Conservation (phyloP, 2,888 invertebrate genomes). For the Athripsodes cinereus region DNA sequence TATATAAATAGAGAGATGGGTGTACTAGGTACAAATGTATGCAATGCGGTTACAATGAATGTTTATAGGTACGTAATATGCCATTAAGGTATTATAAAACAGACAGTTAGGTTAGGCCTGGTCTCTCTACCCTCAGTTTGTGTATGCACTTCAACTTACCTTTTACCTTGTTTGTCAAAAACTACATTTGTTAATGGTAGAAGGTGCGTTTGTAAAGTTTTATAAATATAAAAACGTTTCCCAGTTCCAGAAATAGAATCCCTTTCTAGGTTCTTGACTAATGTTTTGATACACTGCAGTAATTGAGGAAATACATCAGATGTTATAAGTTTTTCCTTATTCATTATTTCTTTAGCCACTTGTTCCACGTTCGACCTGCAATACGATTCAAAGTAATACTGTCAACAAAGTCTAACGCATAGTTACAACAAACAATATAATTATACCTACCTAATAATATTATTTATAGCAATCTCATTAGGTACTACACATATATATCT, state of each 20-base stretch:
- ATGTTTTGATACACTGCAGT: slow-evolving; percentile 53
- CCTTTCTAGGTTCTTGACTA: slow-evolving; percentile 59
- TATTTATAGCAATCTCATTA: too few relatives aligned
- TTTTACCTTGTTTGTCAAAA: slow-evolving; percentile 61
- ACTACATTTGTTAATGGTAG: slow-evolving; percentile 67
- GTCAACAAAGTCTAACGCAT: too few relatives aligned
- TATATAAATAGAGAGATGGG: too few relatives aligned
- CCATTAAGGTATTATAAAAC: too few relatives aligned
- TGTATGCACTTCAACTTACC: slow-evolving; percentile 35
- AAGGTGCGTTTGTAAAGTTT: slow-evolving; percentile 60
- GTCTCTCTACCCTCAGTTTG: too few relatives aligned
- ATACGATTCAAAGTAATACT: too few relatives aligned
- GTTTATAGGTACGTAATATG: background rate
- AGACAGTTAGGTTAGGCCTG: too few relatives aligned
- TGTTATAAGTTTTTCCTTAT: slow-evolving; percentile 52
- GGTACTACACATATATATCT: too few relatives aligned
- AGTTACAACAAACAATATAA: too few relatives aligned
- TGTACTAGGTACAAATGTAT: too few relatives aligned
- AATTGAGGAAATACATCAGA: slow-evolving; percentile 53
- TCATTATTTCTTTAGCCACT: slow-evolving; percentile 45
- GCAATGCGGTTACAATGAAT: background rate
- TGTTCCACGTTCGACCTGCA: slow-evolving; percentile 51
- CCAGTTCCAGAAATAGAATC: slow-evolving; percentile 52
- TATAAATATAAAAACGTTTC: slow-evolving; percentile 61
- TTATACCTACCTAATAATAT: too few relatives aligned